Base-by-base conservation (phyloP, 1,140 invertebrate species). In the Carcinoscorpius rotundicauda region DNA sequence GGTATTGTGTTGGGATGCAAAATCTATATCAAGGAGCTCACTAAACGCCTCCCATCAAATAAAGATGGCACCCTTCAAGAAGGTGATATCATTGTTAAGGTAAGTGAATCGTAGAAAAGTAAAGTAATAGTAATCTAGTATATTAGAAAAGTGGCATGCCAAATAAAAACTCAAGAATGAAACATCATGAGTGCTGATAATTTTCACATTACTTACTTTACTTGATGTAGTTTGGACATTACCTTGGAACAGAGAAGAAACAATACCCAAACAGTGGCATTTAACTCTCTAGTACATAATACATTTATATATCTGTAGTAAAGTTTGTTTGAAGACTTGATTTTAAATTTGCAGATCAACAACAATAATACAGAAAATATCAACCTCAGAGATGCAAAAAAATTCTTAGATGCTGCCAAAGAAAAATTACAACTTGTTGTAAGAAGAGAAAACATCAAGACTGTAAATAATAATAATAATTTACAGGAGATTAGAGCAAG, bases 1-100 rank as follows among this genome's bases (percentile, higher is more conserved):
- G 97, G 97, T 3, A 85, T 99, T 65, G 87, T 97, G 1, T 82
- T 98, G 10, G 96, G 95, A 4, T 98, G 92, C 75, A 89, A 90
- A 71, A 86, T 82, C 77, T 95, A 82, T 72, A 79, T 86, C 48
- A 85, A 84, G 73, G 83, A 86, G 69, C 81, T 86, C 49, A 74
- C 77, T 11, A 80, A 79, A 62, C 83, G 68, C 75, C 79, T 75
- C 63, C 66, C 82, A 49, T 78, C 81, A 48, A 78, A 81, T 55
- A 78, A 81, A 70, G 80, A 80, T 48, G 74, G 75, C 8, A 73
- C 76, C 66, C 61, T 91, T 58, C 87, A 88, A 73, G 88, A 93
- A 75, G 96, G 96, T 1, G 96, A 98, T 76, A 83, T 94, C 57
- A 82, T 99, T 6, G 86, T 94, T 0, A 87, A 92, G 75, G 73